These are phyloP conservation scores for Eufriesea mexicana DNA, from an alignment of 1,140 invertebrate genomes.

Conservation along the genomic window DNA sequence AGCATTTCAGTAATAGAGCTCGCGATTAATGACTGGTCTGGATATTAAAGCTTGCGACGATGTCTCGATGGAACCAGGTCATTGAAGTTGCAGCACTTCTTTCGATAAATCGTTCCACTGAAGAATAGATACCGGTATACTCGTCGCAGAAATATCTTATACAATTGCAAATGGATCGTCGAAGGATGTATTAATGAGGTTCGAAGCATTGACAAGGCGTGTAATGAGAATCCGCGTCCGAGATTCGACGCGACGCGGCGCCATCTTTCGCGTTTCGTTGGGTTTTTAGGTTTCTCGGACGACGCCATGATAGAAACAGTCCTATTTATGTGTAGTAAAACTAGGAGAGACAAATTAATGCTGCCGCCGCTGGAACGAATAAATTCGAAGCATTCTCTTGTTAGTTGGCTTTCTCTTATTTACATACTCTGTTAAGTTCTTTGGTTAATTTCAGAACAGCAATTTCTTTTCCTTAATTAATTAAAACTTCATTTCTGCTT, in stretches of 20 bases:
- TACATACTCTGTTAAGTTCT: too few species aligned
- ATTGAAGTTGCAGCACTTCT: not conserved
- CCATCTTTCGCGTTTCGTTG: not conserved
- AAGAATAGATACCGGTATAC: not conserved
- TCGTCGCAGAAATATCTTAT: not conserved
- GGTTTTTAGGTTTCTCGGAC: not conserved
- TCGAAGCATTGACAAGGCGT: not conserved
- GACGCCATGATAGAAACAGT: not conserved
- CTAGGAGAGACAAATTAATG: not conserved
- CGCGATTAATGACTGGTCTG: not conserved
- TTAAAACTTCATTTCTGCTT: too few species aligned
- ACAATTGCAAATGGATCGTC: not conserved
- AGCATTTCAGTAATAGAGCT: not conserved
- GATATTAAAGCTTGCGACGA: constrained; percentile 16
- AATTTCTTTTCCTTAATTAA: too few species aligned
- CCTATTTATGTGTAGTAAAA: too few species aligned
- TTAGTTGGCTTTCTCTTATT: not conserved
- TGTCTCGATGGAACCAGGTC: not conserved
- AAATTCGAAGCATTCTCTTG: not conserved
- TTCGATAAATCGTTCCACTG: not conserved
- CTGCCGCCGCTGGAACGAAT: not conserved
- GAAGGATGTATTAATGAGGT: not conserved
- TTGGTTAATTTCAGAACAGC: too few species aligned
- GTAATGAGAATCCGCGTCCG: not conserved
- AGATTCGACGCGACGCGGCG: not conserved